Evolutionary conservation across 2,888 invertebrate species (phyloP), one percentile per base, ranked within the genome.

Genomic region (Epirrita christyi): DNA sequence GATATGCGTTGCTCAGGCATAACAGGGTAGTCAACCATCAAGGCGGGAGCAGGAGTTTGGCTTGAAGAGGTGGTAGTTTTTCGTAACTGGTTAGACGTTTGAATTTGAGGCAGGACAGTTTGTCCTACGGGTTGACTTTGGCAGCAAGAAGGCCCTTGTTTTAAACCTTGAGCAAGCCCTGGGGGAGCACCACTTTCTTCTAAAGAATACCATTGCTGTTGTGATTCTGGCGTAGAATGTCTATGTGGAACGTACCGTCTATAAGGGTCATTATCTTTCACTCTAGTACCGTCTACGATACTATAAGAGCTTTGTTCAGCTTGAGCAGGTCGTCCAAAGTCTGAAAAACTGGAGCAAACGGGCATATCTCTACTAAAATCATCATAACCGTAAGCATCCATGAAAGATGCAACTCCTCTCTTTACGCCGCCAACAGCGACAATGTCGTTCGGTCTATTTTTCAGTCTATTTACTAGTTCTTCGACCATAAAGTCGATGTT

Each of bases 391-490:
- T 64, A 54, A 0, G 72, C 64, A 27, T 71, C 68, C 54, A 70
- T 55, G 64, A 81, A 78, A 0, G 67, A 66, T 2, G 74, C 73
- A 6, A 73, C 66, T 50, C 68, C 75, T 29, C 55, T 64, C 28
- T 41, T 55, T n/a, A 40, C 50, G 15, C 54, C 53, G 8, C 59
- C 50, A 2, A 45, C 53, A 9, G 56, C 49, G 7, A 53, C 15
- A 11, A 66, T 13, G 50, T 68, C 61, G 51, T 61, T 69, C 1
- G 66, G 51, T 59, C 73, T 71, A 40, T 78, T 78, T 34, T 70
- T 78, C 0, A 85, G 57, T 66, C 83, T 75, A 32, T 82, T 84
- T 0, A 67, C 61, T n/a, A 85, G 64, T 57, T 84, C 81, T 6
- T 81, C 78, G 0, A 75, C 72, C 67, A 85, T 72, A 53, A 75